phyloP scores from a whole-genome alignment of 2,113 vertebrate species.

The Machaerirhynchus nigripectus region DNA sequence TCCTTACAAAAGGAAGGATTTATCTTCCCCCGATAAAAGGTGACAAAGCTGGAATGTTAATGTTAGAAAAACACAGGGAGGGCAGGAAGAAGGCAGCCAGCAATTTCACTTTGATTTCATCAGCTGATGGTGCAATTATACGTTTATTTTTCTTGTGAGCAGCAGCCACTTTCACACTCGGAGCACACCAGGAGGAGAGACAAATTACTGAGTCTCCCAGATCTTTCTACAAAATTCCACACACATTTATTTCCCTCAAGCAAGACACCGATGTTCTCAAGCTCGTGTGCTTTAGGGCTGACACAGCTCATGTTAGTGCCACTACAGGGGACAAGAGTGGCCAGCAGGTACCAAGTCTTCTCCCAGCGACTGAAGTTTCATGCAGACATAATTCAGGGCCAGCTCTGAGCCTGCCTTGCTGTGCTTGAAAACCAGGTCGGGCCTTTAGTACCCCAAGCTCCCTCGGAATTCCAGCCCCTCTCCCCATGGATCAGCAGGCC shows the following conservation, averaged over 20 bases:
- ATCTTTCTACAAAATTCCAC: background rate
- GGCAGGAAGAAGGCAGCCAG: background rate
- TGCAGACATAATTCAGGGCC: background rate
- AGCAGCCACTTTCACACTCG: background rate
- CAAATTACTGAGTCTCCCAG: background rate
- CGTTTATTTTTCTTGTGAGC: background rate
- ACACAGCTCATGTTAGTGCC: background rate
- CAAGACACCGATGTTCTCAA: background rate
- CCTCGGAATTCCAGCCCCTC: background rate
- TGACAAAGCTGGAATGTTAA: constrained; percentile 17
- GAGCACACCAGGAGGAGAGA: background rate
- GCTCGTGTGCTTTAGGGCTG: background rate
- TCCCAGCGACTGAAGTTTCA: background rate
- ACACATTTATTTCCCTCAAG: background rate
- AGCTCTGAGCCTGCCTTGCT: background rate
- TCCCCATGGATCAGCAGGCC: background rate
- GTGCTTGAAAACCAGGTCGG: background rate
- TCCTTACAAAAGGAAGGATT: constrained; percentile 55
- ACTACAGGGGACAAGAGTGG: background rate
- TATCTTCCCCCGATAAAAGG: background rate
- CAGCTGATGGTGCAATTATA: background rate
- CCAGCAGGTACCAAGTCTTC: background rate
- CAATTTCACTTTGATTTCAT: background rate
- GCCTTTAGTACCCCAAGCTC: background rate
- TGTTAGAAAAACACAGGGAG: background rate